Evolutionary conservation across 1,140 invertebrate genomes (phyloP), one percentile per base, ranked within the genome.

Genomic region (Trinorchestia longiramus): DNA sequence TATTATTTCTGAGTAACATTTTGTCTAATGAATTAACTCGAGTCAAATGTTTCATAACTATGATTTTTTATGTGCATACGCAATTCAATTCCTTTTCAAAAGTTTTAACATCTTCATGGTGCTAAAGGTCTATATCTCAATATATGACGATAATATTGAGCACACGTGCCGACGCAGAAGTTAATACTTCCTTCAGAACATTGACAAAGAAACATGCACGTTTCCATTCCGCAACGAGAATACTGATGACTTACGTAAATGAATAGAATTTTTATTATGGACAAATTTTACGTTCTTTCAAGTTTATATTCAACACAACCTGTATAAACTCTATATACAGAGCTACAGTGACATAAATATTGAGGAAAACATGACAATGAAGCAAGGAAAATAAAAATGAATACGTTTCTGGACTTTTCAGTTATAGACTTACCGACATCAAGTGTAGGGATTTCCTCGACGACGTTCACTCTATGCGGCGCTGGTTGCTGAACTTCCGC

Each of bases 371-470:
- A 77, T 28, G 36, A 36, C 62, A 36, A 11, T 77, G 28, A 77
- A 77, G 3, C 62, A 77, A 36, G 62, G 62, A 77, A 77, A 77
- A 77, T 77, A 3, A 36, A 77, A 77, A 77, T 36, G 62, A 77
- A 77, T 23, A 77, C 62, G 41, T 42, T 42, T 41, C 88, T 90
- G 88, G 62, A 77, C 43, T 90, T 90, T 43, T 43, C 88, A 90
- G 8, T 42, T 36, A 90, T 42, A 90, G 88, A 94, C 92, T 94
- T 44, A 94, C 92, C 92, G 43, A 94, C 92, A 47, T 94, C 92
- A 47, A 94, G 92, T 47, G 92, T 94, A 40, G 92, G 92, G 92
- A 94, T 94, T 94, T 94, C 92, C 92, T 94, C 92, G 36, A 94
- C 92, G 44, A 94, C 92, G 44, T 94, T 94, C 43, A 47, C 44